Evolutionary conservation across 2,113 vertebrate genomes (phyloP), one percentile per base, ranked within the genome.

Genomic region (Rana temporaria): DNA sequence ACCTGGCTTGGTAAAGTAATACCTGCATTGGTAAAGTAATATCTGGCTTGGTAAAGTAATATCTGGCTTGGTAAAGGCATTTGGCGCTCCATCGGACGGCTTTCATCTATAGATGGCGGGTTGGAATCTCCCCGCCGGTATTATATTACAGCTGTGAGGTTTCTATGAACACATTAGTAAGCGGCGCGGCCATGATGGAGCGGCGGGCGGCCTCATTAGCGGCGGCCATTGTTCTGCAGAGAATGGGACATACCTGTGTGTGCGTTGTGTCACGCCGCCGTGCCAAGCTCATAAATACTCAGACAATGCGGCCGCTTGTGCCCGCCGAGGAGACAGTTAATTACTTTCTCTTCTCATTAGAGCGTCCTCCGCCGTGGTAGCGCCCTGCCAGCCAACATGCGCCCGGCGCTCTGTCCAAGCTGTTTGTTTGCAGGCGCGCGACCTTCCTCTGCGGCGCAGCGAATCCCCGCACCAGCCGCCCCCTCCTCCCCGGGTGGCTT

Each of bases 201-300:
- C 6, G 12, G 59, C 26, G 20, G 59, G 19, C 42, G 32, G n/a
- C 66, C 18, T 68, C 32, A 68, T n/a, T 30, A n/a, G 17, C 15
- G 59, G 30, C 30, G 30, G 22, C 17, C 15, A 24, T 17, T 60
- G 66, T 8, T 34, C 20, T 30, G 19, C 22, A 32, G 57, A 52
- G 63, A 7, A 65, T n/a, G 24, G 62, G 55, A 78, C 62, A 66
- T 38, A 55, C 62, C 76, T 30, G 22, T 42, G 55, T 78, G 32
- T 78, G 65, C 55, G 76, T 56, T 55, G n/a, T 79, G 78, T 69
- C 78, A 79, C 55, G 12, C 65, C 78, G 48, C 15, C 14, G 65
- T 79, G 78, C 78, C 78, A 79, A 34, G 53, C 78, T 60, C 78
- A 79, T 79, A 79, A 79, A 79, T 79, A 69, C 53, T 70, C 8